phyloP scores from a whole-genome alignment of 2,797 vertebrate species.

The Peromyscus nudipes region DNA sequence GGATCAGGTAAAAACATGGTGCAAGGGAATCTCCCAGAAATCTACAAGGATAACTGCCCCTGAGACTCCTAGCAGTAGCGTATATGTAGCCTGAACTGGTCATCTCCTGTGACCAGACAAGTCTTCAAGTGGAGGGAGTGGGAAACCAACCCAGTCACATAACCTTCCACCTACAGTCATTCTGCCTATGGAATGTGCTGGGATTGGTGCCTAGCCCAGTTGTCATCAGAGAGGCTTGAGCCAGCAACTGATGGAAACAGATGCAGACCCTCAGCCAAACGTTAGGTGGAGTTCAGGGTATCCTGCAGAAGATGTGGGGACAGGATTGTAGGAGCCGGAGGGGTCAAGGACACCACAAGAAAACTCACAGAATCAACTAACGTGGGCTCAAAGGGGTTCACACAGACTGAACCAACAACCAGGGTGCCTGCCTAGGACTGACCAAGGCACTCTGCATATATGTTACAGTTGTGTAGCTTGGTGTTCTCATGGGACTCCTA shows the following conservation, averaged over 20 bases:
- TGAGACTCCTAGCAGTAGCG: too few species aligned
- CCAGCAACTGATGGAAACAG: background rate
- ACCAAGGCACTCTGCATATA: background rate
- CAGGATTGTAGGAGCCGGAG: background rate
- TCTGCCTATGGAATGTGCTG: too few species aligned
- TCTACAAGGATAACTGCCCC: too few species aligned
- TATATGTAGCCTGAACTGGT: too few species aligned
- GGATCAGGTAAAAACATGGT: too few species aligned
- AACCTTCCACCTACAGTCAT: too few species aligned
- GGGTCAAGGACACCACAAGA: background rate
- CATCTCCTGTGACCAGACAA: too few species aligned
- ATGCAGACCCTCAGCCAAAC: background rate
- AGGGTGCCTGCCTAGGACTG: background rate
- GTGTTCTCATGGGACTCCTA: background rate
- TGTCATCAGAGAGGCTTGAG: background rate
- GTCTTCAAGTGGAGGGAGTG: too few species aligned
- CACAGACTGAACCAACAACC: background rate
- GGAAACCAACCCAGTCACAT: too few species aligned
- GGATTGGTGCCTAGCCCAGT: background rate
- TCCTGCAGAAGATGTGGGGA: background rate
- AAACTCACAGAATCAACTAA: background rate
- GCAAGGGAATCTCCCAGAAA: too few species aligned
- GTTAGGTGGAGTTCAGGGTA: background rate
- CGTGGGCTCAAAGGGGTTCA: background rate
- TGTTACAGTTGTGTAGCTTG: background rate